These are phyloP conservation scores for Andrena haemorrhoa DNA, from an alignment of 2,888 invertebrate species.

Conservation along the genomic window DNA sequence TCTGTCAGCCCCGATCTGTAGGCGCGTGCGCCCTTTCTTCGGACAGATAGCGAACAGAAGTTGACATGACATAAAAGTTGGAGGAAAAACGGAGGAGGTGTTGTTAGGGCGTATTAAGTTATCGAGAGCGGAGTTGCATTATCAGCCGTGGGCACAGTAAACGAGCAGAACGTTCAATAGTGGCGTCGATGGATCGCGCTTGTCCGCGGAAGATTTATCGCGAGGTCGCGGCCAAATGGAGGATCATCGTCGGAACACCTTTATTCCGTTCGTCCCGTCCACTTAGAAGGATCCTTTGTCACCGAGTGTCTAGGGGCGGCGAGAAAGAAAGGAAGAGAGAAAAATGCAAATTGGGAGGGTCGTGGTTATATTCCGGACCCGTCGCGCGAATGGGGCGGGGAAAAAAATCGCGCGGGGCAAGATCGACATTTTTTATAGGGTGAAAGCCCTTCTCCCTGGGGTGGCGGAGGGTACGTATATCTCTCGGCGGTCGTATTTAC, in stretches of 20 bases:
- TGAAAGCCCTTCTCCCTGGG: conserved; percentile 20
- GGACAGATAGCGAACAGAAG: too few species aligned
- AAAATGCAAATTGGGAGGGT: conserved; percentile 64
- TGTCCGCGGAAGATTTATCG: conserved; percentile 66
- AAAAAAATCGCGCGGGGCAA: conserved; percentile 56
- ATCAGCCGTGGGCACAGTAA: conserved; percentile 2
- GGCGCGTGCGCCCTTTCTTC: too few species aligned
- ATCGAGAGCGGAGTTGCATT: background rate
- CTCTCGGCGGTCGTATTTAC: conserved; percentile 37
- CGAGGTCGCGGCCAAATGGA: conserved; percentile 55
- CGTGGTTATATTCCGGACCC: conserved; percentile 41
- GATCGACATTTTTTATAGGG: conserved; percentile 57
- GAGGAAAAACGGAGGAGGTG: too few species aligned
- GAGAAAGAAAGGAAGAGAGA: conserved; percentile 23
- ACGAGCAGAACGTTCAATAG: conserved; percentile 49
- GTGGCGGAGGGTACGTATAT: conserved; percentile 34
- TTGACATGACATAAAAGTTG: too few species aligned
- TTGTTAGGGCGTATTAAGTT: too few species aligned
- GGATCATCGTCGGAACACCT: conserved; percentile 61
- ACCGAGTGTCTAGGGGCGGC: conserved; percentile 22
- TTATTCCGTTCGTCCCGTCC: conserved; percentile 63
- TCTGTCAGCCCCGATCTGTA: too few species aligned
- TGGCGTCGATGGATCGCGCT: conserved; percentile 57
- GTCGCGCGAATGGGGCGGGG: conserved; percentile 39
- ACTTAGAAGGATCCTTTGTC: conserved; percentile 67